Evolutionary conservation across 2,113 vertebrate species (phyloP).

Genomic region (Trochalopteron elliotii): DNA sequence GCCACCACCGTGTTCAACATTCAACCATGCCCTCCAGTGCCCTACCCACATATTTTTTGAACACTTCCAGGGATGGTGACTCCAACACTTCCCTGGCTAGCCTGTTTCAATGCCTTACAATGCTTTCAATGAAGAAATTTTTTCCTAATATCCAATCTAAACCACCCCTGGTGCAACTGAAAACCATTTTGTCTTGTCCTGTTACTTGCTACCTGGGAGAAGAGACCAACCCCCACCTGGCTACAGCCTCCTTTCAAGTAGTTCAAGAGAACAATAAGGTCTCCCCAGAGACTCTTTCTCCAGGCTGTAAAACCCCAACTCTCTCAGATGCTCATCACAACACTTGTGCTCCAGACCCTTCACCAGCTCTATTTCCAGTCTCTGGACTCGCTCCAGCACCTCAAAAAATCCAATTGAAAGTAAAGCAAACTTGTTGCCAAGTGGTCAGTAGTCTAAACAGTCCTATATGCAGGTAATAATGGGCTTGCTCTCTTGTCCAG

Average conservation of each 20-base stretch:
- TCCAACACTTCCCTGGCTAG: neutral
- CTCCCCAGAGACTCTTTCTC: neutral
- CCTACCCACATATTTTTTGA: neutral
- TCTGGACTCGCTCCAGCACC: neutral
- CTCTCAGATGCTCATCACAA: neutral
- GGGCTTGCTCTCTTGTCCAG: neutral
- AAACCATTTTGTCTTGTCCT: neutral
- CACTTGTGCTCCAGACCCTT: neutral
- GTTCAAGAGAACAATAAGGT: fast-evolving
- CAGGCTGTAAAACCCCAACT: neutral
- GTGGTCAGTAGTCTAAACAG: neutral
- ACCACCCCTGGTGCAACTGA: neutral
- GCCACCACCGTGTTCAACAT: neutral
- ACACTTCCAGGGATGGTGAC: neutral
- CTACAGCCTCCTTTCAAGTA: neutral
- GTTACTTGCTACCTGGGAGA: neutral
- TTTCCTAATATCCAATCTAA: neutral
- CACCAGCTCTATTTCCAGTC: neutral
- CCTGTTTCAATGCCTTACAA: neutral
- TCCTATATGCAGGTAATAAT: neutral
- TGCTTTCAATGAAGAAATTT: neutral
- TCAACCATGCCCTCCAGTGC: neutral
- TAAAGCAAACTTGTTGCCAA: neutral
- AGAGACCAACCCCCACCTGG: fast-evolving
- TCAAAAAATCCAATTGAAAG: neutral